These are phyloP conservation scores for Willisornis vidua DNA, from an alignment of 2,113 vertebrate species.

Conservation along the genomic window DNA sequence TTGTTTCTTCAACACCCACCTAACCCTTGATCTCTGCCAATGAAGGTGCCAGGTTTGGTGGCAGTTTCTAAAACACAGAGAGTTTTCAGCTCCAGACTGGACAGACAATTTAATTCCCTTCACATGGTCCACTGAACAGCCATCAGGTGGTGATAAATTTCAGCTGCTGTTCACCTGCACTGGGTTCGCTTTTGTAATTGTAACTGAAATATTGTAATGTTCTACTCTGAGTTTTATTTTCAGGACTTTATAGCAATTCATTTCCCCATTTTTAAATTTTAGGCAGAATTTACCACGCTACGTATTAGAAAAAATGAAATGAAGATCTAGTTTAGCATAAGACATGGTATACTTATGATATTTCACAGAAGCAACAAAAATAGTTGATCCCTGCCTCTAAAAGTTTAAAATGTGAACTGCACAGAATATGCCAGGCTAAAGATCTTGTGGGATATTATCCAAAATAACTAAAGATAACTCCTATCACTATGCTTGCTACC, in stretches of 20 bases:
- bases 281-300: neutral
- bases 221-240: neutral
- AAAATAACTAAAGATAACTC: neutral
- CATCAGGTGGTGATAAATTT: constrained; percentile 55
- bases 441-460: neutral
- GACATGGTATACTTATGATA: neutral
- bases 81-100: constrained; percentile 30
- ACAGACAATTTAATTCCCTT: constrained; percentile 58
- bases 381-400: neutral
- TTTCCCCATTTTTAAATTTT: neutral
- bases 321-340: neutral
- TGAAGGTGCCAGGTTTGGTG: constrained; percentile 19
- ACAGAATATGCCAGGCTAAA: neutral
- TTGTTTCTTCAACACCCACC: neutral
- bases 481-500: neutral
- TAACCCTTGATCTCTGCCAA: constrained; percentile 23
- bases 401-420: neutral
- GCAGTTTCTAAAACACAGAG: constrained; percentile 22
- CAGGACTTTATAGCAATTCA: neutral
- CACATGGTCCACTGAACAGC: constrained; percentile 30
- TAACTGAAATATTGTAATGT: constrained; percentile 25
- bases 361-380: neutral
- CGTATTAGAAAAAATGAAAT: neutral
- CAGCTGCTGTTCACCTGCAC: neutral
- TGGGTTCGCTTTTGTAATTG: neutral